These are phyloP conservation scores for Leptoteleia sp. DNA, from an alignment of 1,140 invertebrate species.

Conservation along the genomic window DNA sequence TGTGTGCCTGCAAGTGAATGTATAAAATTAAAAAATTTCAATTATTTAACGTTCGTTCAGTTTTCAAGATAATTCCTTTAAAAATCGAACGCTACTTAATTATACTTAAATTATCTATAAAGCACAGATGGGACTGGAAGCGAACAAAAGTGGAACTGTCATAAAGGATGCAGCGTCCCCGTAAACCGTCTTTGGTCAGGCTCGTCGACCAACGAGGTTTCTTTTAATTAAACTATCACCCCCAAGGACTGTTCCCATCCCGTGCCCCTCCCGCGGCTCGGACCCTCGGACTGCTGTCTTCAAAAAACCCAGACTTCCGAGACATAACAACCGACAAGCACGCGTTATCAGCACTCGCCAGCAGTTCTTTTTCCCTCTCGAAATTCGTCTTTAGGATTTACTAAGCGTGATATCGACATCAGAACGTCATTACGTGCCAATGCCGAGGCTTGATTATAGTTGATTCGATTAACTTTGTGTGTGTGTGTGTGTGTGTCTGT, in stretches of 20 bases:
- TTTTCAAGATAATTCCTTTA: constrained; percentile 22
- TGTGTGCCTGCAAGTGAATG: too few species aligned
- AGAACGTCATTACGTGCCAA: constrained; percentile 68
- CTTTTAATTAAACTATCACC: constrained; percentile 80
- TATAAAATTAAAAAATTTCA: too few species aligned
- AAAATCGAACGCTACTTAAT: constrained; percentile 56
- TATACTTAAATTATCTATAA: constrained; percentile 74
- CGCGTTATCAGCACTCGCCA: constrained; percentile 79
- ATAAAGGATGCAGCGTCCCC: constrained; percentile 70
- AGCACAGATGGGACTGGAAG: constrained; percentile 64
- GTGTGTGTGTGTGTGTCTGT: constrained; percentile 25
- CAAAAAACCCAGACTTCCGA: constrained; percentile 72
- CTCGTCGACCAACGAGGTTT: constrained; percentile 76
- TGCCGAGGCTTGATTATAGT: constrained; percentile 63
- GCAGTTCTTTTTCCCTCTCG: constrained; percentile 67
- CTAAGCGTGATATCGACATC: constrained; percentile 73
- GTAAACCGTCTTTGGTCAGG: constrained; percentile 67
- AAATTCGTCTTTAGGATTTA: constrained; percentile 70
- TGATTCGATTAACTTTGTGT: constrained; percentile 59
- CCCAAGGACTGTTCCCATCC: constrained; percentile 34
- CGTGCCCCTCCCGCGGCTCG: neutral
- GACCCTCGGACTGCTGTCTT: constrained; percentile 49
- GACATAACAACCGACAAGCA: constrained; percentile 77
- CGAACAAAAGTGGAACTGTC: constrained; percentile 65
- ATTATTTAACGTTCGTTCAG: neutral